These are phyloP conservation scores for Patella ulyssiponensis DNA, from an alignment of 2,888 invertebrate genomes.

Conservation along the genomic window DNA sequence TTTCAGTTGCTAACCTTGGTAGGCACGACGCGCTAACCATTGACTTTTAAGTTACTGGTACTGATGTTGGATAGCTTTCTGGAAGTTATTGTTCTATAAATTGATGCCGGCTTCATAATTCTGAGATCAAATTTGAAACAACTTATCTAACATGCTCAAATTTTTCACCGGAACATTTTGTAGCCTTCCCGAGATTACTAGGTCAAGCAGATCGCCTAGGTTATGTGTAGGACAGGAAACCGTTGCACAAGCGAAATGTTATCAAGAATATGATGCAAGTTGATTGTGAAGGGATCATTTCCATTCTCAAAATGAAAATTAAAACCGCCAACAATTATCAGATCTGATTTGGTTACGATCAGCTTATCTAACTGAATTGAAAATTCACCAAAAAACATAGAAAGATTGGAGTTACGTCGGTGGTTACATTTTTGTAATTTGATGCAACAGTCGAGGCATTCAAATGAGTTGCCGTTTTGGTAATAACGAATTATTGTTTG, in stretches of 20 bases:
- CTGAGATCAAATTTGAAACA: neutral
- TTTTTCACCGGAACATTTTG: neutral
- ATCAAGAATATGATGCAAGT: too few relatives aligned
- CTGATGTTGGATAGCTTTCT: too few relatives aligned
- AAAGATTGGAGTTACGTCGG: too few relatives aligned
- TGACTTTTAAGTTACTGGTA: too few relatives aligned
- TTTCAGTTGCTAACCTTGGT: too few relatives aligned
- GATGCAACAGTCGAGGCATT: too few relatives aligned
- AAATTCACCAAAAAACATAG: too few relatives aligned
- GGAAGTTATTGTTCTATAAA: neutral
- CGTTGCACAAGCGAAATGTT: neutral
- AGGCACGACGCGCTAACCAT: too few relatives aligned
- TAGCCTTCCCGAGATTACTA: neutral
- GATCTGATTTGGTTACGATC: neutral
- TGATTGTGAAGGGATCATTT: neutral
- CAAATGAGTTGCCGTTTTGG: too few relatives aligned
- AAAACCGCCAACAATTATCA: neutral
- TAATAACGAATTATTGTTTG: too few relatives aligned
- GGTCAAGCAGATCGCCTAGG: neutral
- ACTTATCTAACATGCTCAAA: neutral
- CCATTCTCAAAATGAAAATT: neutral
- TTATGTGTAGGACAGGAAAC: neutral
- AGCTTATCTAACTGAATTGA: neutral
- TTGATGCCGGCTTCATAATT: neutral
- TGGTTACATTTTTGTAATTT: too few relatives aligned